These are phyloP conservation scores for Argyrosomus japonicus DNA, from an alignment of 2,113 vertebrate genomes.

Conservation along the genomic window DNA sequence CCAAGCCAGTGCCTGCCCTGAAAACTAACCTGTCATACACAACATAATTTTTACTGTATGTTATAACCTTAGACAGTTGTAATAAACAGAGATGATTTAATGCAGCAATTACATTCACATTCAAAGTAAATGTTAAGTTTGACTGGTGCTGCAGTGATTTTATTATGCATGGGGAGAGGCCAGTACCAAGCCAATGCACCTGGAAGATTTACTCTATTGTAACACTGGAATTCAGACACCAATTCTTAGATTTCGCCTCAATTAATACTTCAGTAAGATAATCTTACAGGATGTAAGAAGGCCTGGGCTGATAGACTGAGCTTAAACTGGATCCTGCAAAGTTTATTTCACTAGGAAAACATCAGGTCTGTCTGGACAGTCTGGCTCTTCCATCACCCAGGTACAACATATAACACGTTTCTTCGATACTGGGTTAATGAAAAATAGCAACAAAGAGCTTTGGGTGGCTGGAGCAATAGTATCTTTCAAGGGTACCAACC, in stretches of 20 bases:
- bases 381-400: background rate
- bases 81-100: constrained; percentile 37
- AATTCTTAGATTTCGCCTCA: constrained; percentile 1
- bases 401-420: background rate
- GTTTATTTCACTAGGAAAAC: constrained; percentile 21
- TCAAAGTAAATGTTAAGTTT: background rate
- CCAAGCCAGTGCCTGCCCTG: constrained; percentile 46
- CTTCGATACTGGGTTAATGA: constrained; percentile 13
- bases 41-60: constrained; percentile 35
- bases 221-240: constrained; percentile 14
- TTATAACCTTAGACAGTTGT: constrained; percentile 19
- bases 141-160: background rate
- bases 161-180: background rate
- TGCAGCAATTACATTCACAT: constrained; percentile 6
- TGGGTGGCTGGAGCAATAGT: background rate
- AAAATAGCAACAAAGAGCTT: constrained; percentile 28
- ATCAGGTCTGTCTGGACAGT: constrained; percentile 16
- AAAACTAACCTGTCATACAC: constrained; percentile 34
- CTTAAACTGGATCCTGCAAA: constrained; percentile 17
- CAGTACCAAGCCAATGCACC: background rate
- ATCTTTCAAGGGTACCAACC: background rate
- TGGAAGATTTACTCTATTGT: constrained; percentile 10
- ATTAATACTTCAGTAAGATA: constrained; percentile 19
- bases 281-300: constrained; percentile 32
- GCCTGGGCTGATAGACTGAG: constrained; percentile 13